phyloP scores from a whole-genome alignment of 2,797 vertebrate genomes.

The Chaetophractus vellerosus region DNA sequence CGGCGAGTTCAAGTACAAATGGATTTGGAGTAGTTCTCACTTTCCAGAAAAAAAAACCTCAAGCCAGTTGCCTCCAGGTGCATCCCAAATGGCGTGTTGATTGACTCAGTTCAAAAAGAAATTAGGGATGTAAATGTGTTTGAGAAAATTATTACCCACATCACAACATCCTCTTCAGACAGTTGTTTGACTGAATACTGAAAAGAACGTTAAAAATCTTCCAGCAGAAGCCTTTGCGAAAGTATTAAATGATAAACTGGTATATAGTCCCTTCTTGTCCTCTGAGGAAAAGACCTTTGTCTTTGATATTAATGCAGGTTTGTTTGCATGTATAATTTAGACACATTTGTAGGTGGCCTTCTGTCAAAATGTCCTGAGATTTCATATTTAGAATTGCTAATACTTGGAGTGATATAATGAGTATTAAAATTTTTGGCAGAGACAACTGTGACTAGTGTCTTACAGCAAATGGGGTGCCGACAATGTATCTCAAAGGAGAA shows the following conservation, averaged over 20 bases:
- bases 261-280: conserved; percentile 78
- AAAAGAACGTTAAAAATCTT: conserved; percentile 87
- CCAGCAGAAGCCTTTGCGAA: conserved; percentile 86
- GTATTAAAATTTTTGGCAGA: conserved; percentile 58
- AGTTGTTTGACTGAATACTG: conserved; percentile 88
- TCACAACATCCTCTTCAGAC: conserved; percentile 89
- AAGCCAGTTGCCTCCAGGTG: conserved; percentile 88
- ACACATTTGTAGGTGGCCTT: conserved; percentile 76
- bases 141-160: conserved; percentile 90
- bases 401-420: conserved; percentile 28
- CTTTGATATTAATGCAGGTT: conserved; percentile 83
- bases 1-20: conserved; percentile 82
- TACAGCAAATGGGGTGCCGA: conserved; percentile 4
- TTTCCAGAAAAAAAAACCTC: conserved; percentile 78
- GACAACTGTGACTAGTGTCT: conserved; percentile 27
- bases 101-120: conserved; percentile 89
- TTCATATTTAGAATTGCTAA: conserved; percentile 70
- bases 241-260: conserved; percentile 85
- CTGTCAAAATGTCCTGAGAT: conserved; percentile 76
- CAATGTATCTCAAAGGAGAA: conserved; percentile 1
- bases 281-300: conserved; percentile 82
- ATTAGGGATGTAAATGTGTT: conserved; percentile 89
- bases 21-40: conserved; percentile 84
- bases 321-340: conserved; percentile 83
- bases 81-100: conserved; percentile 88